Conservation (phyloP, 2,113 vertebrate genomes). For the Etia nguti region DNA sequence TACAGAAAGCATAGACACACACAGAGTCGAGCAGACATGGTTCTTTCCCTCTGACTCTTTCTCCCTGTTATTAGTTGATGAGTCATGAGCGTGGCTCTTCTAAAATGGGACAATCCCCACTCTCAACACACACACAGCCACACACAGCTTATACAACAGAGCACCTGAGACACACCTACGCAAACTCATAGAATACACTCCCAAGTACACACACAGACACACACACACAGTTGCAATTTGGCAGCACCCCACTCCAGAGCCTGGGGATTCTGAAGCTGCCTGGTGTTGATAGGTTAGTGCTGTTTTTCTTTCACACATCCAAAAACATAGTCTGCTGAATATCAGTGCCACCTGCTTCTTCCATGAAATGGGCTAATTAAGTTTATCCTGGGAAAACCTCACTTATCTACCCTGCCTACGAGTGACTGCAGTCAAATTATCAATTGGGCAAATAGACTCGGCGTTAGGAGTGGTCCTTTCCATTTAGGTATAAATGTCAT, state of each 20-base stretch:
- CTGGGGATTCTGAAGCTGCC: constrained; percentile 27
- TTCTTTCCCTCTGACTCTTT: background rate
- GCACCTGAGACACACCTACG: background rate
- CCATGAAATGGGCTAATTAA: constrained; percentile 20
- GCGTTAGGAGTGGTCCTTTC: background rate
- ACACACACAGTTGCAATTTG: background rate
- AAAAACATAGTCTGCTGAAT: constrained; percentile 1
- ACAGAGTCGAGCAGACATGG: background rate
- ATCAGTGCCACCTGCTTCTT: constrained; percentile 11
- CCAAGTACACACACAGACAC: background rate
- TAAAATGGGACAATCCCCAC: constrained; percentile 41
- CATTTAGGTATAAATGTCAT: background rate
- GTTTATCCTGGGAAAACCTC: background rate
- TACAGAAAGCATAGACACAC: background rate
- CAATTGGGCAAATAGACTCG: background rate
- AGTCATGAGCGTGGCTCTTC: constrained; percentile 47
- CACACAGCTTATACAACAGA: background rate
- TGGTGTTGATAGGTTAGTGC: constrained; percentile 48
- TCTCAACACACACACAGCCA: background rate
- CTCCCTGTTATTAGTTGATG: constrained; percentile 35
- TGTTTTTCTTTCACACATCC: constrained; percentile 35
- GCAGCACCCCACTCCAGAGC: constrained; percentile 7
- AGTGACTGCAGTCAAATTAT: background rate
- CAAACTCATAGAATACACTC: background rate
- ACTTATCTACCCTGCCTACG: background rate